phyloP scores from a whole-genome alignment of 1,140 invertebrate species.

The Drosophila auraria region DNA sequence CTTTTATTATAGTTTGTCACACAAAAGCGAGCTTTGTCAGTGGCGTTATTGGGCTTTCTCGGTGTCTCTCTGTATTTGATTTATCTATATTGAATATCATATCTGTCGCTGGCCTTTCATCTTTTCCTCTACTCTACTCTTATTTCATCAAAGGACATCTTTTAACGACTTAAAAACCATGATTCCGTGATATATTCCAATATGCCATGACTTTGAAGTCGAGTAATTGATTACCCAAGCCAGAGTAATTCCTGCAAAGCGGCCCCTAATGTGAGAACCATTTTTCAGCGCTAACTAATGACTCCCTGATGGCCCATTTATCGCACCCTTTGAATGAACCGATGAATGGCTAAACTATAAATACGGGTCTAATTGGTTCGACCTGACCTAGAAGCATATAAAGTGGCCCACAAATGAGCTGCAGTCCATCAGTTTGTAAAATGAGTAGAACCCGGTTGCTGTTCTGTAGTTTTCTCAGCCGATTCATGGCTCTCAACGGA shows the following conservation, averaged over 20 bases:
- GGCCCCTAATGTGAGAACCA: slow-evolving; percentile 8
- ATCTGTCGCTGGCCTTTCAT: slow-evolving; percentile 35
- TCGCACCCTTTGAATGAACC: slow-evolving; percentile 1
- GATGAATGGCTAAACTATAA: slow-evolving; percentile 19
- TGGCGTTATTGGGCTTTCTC: slow-evolving; percentile 29
- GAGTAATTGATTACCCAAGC: slow-evolving; percentile 26
- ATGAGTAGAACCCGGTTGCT: slow-evolving; percentile 12
- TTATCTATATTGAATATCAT: slow-evolving; percentile 49
- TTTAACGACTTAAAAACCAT: not conserved
- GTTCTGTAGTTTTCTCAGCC: slow-evolving; percentile 23
- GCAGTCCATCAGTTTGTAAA: not conserved
- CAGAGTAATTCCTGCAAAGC: not conserved
- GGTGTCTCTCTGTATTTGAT: slow-evolving; percentile 40
- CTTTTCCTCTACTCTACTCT: slow-evolving; percentile 3
- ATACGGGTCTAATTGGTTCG: slow-evolving; percentile 19
- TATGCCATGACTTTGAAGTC: slow-evolving; percentile 16
- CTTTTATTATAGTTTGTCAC: slow-evolving; percentile 55
- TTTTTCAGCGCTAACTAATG: slow-evolving; percentile 27
- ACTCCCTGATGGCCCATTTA: slow-evolving; percentile 13
- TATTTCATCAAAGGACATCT: not conserved
- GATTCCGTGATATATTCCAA: not conserved
- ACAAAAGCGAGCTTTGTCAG: slow-evolving; percentile 32
- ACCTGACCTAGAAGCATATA: slow-evolving; percentile 16
- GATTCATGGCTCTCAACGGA: slow-evolving; percentile 33
- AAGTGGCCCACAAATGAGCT: not conserved